These are phyloP conservation scores for Solenopsis fugax DNA, from an alignment of 1,140 invertebrate genomes.

Conservation along the genomic window DNA sequence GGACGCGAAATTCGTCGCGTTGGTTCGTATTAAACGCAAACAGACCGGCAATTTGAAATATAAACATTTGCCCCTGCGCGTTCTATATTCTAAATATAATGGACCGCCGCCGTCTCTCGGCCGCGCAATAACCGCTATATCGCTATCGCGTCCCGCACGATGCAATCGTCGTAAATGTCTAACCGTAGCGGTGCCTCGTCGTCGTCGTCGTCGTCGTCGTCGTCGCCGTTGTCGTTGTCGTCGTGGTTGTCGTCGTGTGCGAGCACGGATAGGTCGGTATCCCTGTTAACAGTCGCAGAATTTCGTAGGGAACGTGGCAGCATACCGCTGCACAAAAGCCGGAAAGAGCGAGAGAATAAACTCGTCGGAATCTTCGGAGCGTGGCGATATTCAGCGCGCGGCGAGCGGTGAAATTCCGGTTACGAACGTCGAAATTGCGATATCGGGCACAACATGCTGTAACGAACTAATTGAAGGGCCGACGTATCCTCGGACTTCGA, in stretches of 20 bases:
- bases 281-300: slow-evolving; percentile 52
- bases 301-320: slow-evolving; percentile 15
- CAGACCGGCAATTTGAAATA: slow-evolving; percentile 47
- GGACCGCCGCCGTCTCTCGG: background rate
- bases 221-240: slow-evolving; percentile 4
- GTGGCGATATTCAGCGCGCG: slow-evolving; percentile 40
- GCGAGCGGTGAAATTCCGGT: slow-evolving; percentile 14
- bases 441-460: slow-evolving; percentile 13
- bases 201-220: background rate
- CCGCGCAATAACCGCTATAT: slow-evolving; percentile 28
- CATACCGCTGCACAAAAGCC: slow-evolving; percentile 42
- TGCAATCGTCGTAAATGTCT: slow-evolving; percentile 48
- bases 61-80: slow-evolving; percentile 30
- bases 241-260: background rate
- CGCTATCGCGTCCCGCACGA: background rate
- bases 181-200: slow-evolving; percentile 2
- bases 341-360: slow-evolving; percentile 50
- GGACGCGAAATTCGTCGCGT: background rate
- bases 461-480: slow-evolving; percentile 49
- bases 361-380: slow-evolving; percentile 50
- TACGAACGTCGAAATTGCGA: slow-evolving; percentile 53
- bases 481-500: slow-evolving; percentile 33
- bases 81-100: slow-evolving; percentile 44
- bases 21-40: slow-evolving; percentile 16
- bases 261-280: background rate